A percentile compares a stretch with the other conserved stretches of the same genome.
Conservation (phyloP, 2,113 vertebrate genomes). For the Hemiprocne comata region DNA sequence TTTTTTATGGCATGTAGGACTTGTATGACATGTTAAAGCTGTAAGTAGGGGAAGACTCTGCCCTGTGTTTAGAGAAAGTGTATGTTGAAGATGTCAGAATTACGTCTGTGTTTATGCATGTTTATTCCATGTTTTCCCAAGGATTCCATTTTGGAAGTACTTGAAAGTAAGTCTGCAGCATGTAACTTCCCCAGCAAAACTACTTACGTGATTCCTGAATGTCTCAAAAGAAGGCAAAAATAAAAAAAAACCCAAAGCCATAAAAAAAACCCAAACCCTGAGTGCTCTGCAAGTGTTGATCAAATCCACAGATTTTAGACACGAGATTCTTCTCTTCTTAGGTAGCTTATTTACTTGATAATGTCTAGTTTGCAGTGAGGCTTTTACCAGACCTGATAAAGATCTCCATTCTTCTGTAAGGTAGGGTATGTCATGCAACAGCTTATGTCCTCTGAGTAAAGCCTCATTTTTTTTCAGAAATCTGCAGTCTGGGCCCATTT, state of each 20-base stretch:
- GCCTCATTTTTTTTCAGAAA: neutral
- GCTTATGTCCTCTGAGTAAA: neutral
- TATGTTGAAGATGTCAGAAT: neutral
- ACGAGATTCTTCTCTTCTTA: neutral
- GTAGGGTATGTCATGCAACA: neutral
- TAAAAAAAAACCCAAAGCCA: neutral
- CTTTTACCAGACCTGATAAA: neutral
- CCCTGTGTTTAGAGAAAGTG: neutral
- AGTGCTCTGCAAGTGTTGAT: neutral
- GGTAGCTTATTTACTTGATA: neutral
- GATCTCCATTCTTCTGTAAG: neutral
- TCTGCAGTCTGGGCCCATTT: neutral
- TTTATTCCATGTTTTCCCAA: neutral
- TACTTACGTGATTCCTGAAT: neutral
- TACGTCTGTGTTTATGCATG: rapidly evolving
- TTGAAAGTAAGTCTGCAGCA: neutral
- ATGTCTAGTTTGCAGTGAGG: neutral
- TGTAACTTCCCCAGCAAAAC: neutral
- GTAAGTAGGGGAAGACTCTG: neutral
- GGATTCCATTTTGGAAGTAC: neutral
- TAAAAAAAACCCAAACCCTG: no score
- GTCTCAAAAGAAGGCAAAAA: neutral
- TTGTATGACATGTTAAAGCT: neutral
- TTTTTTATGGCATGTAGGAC: neutral
- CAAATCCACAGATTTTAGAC: neutral